These are phyloP conservation scores for Coecobrya sp. DNA, from an alignment of 2,888 invertebrate genomes.

Conservation along the genomic window DNA sequence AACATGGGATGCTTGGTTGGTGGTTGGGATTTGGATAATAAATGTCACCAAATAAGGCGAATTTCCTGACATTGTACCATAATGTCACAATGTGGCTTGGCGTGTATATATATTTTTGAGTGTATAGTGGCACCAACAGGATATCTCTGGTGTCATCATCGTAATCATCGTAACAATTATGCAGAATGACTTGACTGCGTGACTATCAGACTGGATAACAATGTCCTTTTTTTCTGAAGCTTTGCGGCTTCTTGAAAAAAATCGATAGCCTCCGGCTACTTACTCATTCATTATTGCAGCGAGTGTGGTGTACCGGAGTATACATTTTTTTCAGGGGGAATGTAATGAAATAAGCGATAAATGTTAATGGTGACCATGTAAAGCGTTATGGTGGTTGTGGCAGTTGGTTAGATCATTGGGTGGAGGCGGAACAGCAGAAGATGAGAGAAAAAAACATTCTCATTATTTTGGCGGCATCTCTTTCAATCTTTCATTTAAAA, in stretches of 20 bases:
- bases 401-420: slow-evolving; percentile 7
- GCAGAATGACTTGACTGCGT: slow-evolving; percentile 53
- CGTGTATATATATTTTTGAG: neutral
- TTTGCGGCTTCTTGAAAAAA: slow-evolving; percentile 39
- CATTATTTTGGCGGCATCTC: slow-evolving; percentile 66
- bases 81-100: neutral
- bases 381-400: slow-evolving; percentile 24
- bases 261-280: neutral
- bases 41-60: slow-evolving; percentile 72
- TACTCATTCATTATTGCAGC: neutral
- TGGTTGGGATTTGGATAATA: slow-evolving; percentile 40
- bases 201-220: slow-evolving; percentile 22
- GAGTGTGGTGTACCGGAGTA: neutral
- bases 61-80: neutral
- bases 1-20: neutral
- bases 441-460: slow-evolving; percentile 52
- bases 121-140: neutral
- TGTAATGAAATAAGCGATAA: slow-evolving; percentile 54
- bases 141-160: slow-evolving; percentile 23
- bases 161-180: slow-evolving; percentile 60
- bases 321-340: neutral
- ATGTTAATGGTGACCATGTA: slow-evolving; percentile 62
- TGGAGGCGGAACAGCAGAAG: slow-evolving; percentile 13
- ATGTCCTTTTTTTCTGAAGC: neutral
- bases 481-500: slow-evolving; percentile 53